Percentiles rank a stretch among this genome's conserved stretches.
Evolutionary conservation across 1,140 invertebrate species (phyloP).

Genomic region (Orius laevigatus): DNA sequence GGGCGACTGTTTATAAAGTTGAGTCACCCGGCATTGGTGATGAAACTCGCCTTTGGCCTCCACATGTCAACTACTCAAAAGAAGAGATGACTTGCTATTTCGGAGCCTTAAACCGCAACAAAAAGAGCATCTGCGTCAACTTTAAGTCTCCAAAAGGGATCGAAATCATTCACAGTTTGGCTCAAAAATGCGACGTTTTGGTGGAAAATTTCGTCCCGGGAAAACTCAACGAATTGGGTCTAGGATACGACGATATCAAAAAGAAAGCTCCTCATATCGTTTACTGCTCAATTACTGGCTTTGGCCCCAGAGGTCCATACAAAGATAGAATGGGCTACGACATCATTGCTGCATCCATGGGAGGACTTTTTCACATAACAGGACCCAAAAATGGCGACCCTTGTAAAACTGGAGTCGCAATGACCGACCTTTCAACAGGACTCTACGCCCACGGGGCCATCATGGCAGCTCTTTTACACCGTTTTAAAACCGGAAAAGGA

Average conservation of each 20-base stretch:
- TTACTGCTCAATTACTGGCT: conserved; percentile 90
- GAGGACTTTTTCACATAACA: conserved; percentile 78
- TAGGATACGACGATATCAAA: conserved; percentile 65
- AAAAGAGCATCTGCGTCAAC: conserved; percentile 83
- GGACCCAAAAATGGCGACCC: conserved; percentile 69
- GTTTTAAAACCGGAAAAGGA: conserved; percentile 58
- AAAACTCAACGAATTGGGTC: conserved; percentile 54
- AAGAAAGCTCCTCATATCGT: conserved; percentile 61
- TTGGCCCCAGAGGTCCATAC: conserved; percentile 77
- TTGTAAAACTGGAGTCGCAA: conserved; percentile 80
- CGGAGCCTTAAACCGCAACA: conserved; percentile 80
- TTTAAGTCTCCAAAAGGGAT: conserved; percentile 54
- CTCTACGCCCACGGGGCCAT: conserved; percentile 92
- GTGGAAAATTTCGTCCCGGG: conserved; percentile 93
- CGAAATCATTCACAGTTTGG: conserved; percentile 55
- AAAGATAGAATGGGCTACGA: conserved; percentile 77
- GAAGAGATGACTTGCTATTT: conserved; percentile 66
- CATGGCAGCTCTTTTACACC: conserved; percentile 70
- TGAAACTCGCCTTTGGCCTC: conserved; percentile 84
- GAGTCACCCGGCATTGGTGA: conserved; percentile 68
- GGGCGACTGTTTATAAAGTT: conserved; percentile 87
- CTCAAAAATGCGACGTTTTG: conserved; percentile 64
- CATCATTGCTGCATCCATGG: conserved; percentile 83
- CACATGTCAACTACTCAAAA: conserved; percentile 44
- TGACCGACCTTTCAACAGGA: conserved; percentile 85